Evolutionary conservation across 35 echinoderm and acorn worm species (phyloP), one percentile per base, ranked within the genome.

Genomic region (Strongylocentrotus purpuratus): DNA sequence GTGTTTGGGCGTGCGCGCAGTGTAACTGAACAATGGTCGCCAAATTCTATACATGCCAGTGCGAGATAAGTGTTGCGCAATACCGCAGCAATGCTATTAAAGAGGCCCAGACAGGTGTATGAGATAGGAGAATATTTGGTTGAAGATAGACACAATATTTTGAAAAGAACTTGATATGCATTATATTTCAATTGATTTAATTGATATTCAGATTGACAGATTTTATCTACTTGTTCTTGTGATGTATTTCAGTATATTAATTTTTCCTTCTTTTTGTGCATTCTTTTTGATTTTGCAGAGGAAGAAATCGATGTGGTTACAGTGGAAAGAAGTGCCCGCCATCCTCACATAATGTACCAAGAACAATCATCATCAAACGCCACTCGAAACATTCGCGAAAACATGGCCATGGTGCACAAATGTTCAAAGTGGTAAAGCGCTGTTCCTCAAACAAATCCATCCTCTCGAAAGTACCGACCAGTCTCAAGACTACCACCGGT

Each of bases 301-400:
- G 98, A 99, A 91, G 98, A 99, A 86, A 97, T 99, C 32, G 98
- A 99, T 70, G 98, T 99, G 33, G 98, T 99, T 2, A 98, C 97
- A 87, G 96, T 32, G 97, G 85, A 5, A 95, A 95, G 93, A 95
- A 97, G 85, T 46, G 87, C n/a, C 45, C 32, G 10, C 89, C 91
- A 47, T 93, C 91, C 13, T 48, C 91, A 93, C 91, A 93, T 5
- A 58, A 58, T 58, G 91, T 93, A 32, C 91, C 91, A 58, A 93
- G 91, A 17, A 48, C 88, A 58, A 90, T 88, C 85, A 90, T 86
- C 12, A 95, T 87, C 85, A 95, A 95, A 86, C 86, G 86, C 25
- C 47, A 95, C 31, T 89, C 94, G 31, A 47, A 95, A 90, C 31
- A 70, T 50, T 88, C 86, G 85, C 47, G 86, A 17, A 95, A 95